Evolutionary conservation across 2,797 vertebrate genomes (phyloP), one percentile per base, ranked within the genome.

Genomic region (Peromyscus eremicus): DNA sequence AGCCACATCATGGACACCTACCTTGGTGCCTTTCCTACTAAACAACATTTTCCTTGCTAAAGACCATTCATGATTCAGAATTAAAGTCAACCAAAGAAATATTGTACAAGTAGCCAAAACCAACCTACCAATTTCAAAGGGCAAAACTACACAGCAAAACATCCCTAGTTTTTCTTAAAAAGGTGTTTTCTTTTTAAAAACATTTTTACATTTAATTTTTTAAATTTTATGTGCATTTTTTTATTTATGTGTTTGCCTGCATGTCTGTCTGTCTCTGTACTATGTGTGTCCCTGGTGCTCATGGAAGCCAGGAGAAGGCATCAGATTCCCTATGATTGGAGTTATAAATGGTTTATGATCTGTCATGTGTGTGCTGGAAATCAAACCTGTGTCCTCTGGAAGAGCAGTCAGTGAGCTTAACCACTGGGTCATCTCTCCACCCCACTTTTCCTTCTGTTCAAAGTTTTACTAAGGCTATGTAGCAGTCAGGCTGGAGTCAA

Each of bases 31-130:
- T 90, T 83, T 95, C 75, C 91, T 88, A 91, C 17, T 79, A 52
- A 94, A 76, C n/a, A 75, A 27, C 43, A 92, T 76, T 91, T 86
- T 92, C 62, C 79, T 88, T 82, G 75, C 57, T 95, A 94, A 85
- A 92, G 27, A 46, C 29, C n/a, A 96, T 37, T 92, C 95, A 73
- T 90, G 83, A 94, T 34, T 46, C 55, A 96, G 34, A 37, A 84
- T 87, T 93, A 83, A 96, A 92, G 68, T 71, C 60, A 96, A 71
- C 25, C 71, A 43, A 37, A 89, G 25, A 86, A 95, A 80, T 75
- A 90, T 64, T 87, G 91, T 73, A 92, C 37, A 17, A 37, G 62
- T 34, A 21, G n/a, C 43, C n/a, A 93, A 9, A 68, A 68, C 19
- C 75, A 11, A 90, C 14, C 64, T 85, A 85, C 10, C 60, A 87